Evolutionary conservation across 2,888 invertebrate species (phyloP).

Genomic region (Embidobia sp.): DNA sequence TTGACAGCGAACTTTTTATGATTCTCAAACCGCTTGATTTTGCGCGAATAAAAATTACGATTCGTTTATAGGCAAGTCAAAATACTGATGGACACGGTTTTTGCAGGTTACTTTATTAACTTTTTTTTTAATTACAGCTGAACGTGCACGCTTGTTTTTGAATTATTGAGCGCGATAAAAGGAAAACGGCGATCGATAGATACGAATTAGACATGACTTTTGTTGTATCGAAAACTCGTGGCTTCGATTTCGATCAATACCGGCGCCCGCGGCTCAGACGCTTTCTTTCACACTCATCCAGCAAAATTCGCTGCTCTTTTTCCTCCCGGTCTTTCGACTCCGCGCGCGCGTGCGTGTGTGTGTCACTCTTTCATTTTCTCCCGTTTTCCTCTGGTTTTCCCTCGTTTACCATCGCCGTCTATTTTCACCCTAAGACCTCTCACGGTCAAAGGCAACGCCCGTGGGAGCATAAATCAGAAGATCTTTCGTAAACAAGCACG

Average conservation of each 20-base stretch:
- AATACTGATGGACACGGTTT: too few species aligned
- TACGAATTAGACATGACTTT: slow-evolving; percentile 76
- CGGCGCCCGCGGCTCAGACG: slow-evolving; percentile 52
- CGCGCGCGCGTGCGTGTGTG: too few species aligned
- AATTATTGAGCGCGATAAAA: neutral
- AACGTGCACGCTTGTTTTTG: too few species aligned
- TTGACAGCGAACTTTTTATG: too few species aligned
- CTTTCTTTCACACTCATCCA: slow-evolving; percentile 66
- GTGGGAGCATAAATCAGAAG: slow-evolving; percentile 71
- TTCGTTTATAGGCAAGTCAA: too few species aligned
- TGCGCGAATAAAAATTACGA: too few species aligned
- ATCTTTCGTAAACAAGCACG: slow-evolving; percentile 69
- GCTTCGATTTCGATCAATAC: slow-evolving; percentile 79
- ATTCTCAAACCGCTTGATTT: too few species aligned
- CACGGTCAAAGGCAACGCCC: slow-evolving; percentile 71
- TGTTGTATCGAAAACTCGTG: slow-evolving; percentile 70
- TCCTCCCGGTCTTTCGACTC: slow-evolving; percentile 31
- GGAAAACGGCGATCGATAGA: slow-evolving; percentile 32
- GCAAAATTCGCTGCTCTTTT: slow-evolving; percentile 15
- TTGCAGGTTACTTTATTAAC: too few species aligned
- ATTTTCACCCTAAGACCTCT: slow-evolving; percentile 43
- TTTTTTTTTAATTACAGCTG: too few species aligned
- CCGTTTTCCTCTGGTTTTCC: slow-evolving; percentile 52
- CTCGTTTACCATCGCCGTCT: slow-evolving; percentile 51
- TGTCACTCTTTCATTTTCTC: slow-evolving; percentile 20